Evolutionary conservation across 2,888 invertebrate genomes (phyloP).

Genomic region (Microplitis deprimator): DNA sequence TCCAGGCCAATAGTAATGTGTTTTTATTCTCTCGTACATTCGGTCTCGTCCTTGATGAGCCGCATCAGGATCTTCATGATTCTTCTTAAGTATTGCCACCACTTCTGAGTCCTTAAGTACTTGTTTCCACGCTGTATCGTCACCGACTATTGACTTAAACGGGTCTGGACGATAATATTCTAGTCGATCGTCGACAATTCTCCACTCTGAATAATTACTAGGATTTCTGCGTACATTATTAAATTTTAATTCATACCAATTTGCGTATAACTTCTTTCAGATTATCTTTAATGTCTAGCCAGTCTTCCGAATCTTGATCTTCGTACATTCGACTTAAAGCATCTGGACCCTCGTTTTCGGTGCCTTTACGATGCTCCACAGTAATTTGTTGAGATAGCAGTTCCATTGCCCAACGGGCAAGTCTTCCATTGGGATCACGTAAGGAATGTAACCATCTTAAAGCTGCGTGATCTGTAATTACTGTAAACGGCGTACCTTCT

Average conservation of each 20-base stretch:
- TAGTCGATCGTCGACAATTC: background rate
- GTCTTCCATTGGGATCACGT: slow-evolving; percentile 24
- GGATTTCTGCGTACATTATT: background rate
- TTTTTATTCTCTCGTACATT: slow-evolving; percentile 25
- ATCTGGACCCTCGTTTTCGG: slow-evolving; percentile 5
- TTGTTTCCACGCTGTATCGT: background rate
- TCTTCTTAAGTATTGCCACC: background rate
- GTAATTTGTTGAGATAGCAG: slow-evolving; percentile 8
- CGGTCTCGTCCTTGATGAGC: slow-evolving; percentile 34
- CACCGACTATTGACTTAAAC: background rate
- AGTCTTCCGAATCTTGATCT: background rate
- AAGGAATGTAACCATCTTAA: slow-evolving; percentile 42
- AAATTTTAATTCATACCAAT: background rate
- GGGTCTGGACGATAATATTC: slow-evolving; percentile 9
- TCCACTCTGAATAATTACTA: background rate
- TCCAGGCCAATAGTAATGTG: slow-evolving; percentile 26
- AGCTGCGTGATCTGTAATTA: slow-evolving; percentile 51
- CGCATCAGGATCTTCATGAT: slow-evolving; percentile 29
- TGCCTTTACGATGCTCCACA: background rate
- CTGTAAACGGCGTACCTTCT: slow-evolving; percentile 40
- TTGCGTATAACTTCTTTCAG: background rate
- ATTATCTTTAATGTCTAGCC: background rate
- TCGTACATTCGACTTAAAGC: background rate
- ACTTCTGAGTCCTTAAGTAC: background rate
- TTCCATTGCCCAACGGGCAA: slow-evolving; percentile 21